A percentile compares a stretch with the other conserved stretches of the same genome.
Conservation (phyloP, 2,797 vertebrate species). For the Enoplosus armatus region DNA sequence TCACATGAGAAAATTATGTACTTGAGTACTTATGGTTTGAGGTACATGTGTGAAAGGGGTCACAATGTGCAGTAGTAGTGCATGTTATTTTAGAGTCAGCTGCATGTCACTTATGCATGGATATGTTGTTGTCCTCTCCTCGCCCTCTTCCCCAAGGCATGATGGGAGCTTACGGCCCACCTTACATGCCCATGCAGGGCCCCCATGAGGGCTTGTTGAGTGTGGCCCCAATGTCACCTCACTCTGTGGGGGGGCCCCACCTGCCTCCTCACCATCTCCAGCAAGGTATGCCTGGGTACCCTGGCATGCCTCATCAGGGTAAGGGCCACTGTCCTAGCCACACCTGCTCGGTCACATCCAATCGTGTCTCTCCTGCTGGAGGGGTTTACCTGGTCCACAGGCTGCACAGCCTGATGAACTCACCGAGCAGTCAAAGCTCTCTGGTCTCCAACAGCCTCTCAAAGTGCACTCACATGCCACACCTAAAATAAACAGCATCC, state of each 20-base stretch:
- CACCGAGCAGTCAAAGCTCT: conserved; percentile 40
- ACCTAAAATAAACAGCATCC: conserved; percentile 34
- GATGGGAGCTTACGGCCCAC: conserved; percentile 98
- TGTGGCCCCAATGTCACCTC: conserved; percentile 98
- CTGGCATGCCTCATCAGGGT: conserved; percentile 96
- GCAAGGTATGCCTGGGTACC: conserved; percentile 95
- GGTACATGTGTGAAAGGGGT: conserved; percentile 70
- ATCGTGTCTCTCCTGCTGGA: conserved; percentile 84
- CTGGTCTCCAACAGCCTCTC: conserved; percentile 26
- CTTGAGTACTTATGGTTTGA: background rate
- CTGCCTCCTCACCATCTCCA: conserved; percentile 91
- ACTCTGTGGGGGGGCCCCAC: conserved; percentile 92
- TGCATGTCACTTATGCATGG: conserved; percentile 99
- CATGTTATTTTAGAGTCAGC: conserved; percentile 84
- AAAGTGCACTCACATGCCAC: conserved; percentile 36
- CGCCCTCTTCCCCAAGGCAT: conserved; percentile 93
- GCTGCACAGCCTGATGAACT: conserved; percentile 57
- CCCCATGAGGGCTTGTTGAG: conserved; percentile 99
- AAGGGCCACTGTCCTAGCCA: conserved; percentile 87
- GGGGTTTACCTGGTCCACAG: conserved; percentile 82
- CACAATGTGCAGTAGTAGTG: conserved; percentile 75
- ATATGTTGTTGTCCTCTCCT: conserved; percentile 91
- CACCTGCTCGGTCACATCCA: conserved; percentile 86
- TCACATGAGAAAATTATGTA: no score
- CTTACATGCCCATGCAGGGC: conserved; percentile 99